Percentiles rank a stretch among this genome's conserved stretches.
Evolutionary conservation across 2,888 invertebrate genomes (phyloP).

Genomic region (Platycheirus albimanus): DNA sequence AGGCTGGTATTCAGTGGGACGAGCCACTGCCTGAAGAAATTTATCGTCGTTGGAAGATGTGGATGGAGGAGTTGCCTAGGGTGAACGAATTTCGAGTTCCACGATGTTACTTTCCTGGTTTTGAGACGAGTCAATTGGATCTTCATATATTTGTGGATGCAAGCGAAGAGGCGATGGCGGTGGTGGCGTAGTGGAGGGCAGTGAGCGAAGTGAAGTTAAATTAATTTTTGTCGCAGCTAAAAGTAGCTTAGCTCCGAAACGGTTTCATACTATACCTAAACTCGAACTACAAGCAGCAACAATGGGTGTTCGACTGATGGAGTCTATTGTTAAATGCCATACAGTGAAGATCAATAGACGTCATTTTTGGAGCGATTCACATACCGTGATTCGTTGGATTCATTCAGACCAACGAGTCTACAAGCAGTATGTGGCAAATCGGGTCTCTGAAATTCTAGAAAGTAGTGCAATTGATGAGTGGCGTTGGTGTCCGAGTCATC

Average conservation of each 20-base stretch:
- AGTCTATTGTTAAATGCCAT: not conserved
- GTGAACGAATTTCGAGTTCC: not conserved
- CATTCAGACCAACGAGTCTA: not conserved
- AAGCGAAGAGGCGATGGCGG: not conserved
- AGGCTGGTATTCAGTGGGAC: conserved; percentile 1
- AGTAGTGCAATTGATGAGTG: not conserved
- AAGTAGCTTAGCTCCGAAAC: not conserved
- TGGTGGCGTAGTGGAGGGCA: not conserved
- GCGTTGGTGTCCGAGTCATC: not conserved
- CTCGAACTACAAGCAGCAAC: not conserved
- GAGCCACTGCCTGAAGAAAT: not conserved
- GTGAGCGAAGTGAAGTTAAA: not conserved
- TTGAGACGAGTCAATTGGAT: not conserved
- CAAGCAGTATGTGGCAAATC: not conserved
- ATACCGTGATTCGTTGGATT: not conserved
- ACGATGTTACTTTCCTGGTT: not conserved
- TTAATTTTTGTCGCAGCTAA: not conserved
- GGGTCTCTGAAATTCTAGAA: not conserved
- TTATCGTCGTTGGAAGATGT: conserved; percentile 4
- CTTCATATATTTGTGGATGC: not conserved
- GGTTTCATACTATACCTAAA: not conserved
- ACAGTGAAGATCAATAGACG: too few relatives aligned
- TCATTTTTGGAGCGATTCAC: too few relatives aligned
- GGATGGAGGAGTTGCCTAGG: not conserved
- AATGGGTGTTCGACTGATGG: conserved; percentile 3